These are phyloP conservation scores for Trididemnum nubilum DNA, from an alignment of 23 tunicate species.

Conservation along the genomic window DNA sequence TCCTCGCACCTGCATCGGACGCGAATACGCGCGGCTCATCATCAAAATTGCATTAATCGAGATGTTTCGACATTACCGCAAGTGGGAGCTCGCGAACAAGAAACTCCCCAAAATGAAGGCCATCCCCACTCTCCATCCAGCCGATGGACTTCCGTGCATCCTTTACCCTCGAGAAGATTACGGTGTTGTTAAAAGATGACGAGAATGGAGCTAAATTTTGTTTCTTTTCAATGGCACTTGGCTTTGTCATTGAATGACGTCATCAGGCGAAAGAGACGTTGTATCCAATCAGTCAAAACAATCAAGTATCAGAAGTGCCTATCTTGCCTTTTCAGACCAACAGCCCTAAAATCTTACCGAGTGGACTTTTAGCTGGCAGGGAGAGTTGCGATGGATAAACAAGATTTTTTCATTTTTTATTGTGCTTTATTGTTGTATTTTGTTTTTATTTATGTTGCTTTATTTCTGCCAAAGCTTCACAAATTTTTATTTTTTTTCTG, in stretches of 20 bases:
- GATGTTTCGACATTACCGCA: conserved; percentile 44
- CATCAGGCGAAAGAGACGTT: too few relatives aligned
- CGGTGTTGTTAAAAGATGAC: conserved; percentile 32
- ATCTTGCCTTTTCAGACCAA: too few relatives aligned
- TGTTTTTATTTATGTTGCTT: background rate
- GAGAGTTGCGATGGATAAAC: too few relatives aligned
- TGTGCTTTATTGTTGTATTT: background rate
- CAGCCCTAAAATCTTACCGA: background rate
- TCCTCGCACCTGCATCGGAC: conserved; percentile 81
- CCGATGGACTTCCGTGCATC: conserved; percentile 72
- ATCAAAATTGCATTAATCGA: conserved; percentile 70
- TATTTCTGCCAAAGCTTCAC: conserved; percentile 15
- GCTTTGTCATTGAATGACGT: background rate
- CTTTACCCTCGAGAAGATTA: conserved; percentile 31
- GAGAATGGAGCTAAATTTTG: too few relatives aligned
- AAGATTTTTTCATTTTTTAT: background rate
- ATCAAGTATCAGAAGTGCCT: background rate
- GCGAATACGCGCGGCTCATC: conserved; percentile 72
- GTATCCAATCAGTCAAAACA: too few relatives aligned
- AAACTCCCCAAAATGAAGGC: conserved; percentile 66
- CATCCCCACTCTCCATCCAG: conserved; percentile 82
- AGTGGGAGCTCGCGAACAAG: conserved; percentile 63
- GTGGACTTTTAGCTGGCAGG: too few relatives aligned
- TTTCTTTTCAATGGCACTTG: too few relatives aligned
- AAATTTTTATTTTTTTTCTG: background rate